A percentile compares a stretch with the other conserved stretches of the same genome.
These are phyloP conservation scores for Hyla sarda DNA, from an alignment of 2,113 vertebrate genomes.

Conservation along the genomic window DNA sequence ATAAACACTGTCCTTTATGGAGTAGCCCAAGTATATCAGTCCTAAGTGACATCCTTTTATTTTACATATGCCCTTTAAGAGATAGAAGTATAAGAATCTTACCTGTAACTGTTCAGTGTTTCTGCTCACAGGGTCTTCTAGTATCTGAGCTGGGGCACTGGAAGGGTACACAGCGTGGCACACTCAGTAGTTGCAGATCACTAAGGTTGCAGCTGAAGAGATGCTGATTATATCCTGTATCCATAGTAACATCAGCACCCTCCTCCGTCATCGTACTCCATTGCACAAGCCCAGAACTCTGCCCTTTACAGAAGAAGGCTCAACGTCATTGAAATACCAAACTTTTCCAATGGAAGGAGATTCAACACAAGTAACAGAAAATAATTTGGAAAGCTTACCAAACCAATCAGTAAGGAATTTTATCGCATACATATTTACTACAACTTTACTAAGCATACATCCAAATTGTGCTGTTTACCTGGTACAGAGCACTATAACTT, in stretches of 20 bases:
- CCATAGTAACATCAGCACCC: constrained; percentile 45
- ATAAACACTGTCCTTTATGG: too few species aligned
- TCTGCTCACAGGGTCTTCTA: background rate
- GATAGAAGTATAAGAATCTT: background rate
- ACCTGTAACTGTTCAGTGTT: background rate
- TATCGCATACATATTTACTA: too few species aligned
- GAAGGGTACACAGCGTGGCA: background rate
- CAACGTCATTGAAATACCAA: background rate
- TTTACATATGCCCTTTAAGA: too few species aligned
- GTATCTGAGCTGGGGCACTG: background rate
- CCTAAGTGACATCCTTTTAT: too few species aligned
- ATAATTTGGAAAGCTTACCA: too few species aligned
- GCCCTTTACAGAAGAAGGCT: constrained; percentile 12
- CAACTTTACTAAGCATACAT: too few species aligned
- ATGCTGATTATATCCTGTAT: constrained; percentile 35
- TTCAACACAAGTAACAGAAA: background rate
- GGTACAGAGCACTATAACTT: too few species aligned
- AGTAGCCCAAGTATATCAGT: too few species aligned
- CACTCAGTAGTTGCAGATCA: background rate
- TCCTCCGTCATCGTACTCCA: constrained; percentile 28
- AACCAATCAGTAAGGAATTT: too few species aligned
- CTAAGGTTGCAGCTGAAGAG: background rate
- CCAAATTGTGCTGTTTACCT: too few species aligned
- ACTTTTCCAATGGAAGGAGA: background rate
- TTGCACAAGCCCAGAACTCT: constrained; percentile 3